Conservation (phyloP, 2,797 vertebrate species). For the Alfaro cultratus region DNA sequence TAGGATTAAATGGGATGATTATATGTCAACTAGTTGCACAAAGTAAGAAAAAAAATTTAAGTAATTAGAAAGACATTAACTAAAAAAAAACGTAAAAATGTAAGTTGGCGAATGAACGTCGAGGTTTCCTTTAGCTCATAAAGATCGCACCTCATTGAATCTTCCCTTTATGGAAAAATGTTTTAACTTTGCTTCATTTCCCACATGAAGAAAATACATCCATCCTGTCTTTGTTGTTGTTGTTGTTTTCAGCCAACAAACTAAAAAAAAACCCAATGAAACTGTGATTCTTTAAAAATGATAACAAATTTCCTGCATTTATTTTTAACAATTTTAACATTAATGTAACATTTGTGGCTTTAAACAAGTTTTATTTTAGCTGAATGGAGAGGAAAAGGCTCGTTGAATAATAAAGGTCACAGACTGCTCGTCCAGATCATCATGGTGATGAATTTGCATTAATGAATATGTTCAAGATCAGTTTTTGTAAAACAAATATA, state of each 20-base stretch:
- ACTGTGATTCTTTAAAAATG: background rate
- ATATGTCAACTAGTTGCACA: background rate
- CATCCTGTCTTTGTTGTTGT: background rate
- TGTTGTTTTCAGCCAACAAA: background rate
- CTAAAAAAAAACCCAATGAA: background rate
- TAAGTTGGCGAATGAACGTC: background rate
- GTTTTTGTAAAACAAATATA: background rate
- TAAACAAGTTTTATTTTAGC: background rate
- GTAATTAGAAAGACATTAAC: background rate
- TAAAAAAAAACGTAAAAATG: background rate
- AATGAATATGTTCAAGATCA: background rate
- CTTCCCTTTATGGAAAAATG: background rate
- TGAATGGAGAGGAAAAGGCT: background rate
- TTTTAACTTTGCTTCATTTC: background rate
- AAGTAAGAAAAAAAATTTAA: background rate
- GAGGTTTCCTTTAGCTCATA: background rate
- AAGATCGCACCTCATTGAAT: background rate
- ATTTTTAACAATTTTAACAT: background rate
- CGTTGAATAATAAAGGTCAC: background rate
- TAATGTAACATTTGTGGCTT: background rate
- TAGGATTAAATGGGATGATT: background rate
- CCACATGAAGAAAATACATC: background rate
- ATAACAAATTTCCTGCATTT: background rate
- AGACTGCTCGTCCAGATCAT: background rate
- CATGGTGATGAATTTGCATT: background rate